Evolutionary conservation across 2,888 invertebrate genomes (phyloP).

Genomic region (Tetramorium bicarinatum): DNA sequence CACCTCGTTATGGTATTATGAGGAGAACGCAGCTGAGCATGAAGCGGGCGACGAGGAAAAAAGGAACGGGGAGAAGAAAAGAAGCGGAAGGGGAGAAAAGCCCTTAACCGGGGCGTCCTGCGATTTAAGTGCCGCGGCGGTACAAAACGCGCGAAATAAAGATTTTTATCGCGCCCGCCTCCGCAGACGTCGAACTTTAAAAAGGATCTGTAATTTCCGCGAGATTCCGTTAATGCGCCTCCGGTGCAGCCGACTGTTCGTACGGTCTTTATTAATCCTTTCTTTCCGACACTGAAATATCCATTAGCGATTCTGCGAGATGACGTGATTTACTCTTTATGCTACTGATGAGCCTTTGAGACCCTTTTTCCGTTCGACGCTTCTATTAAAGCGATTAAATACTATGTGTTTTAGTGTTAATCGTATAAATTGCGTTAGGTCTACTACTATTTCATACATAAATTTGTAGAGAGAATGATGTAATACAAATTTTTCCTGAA

Average conservation of each 20-base stretch:
- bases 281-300: slow-evolving; percentile 11
- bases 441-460: neutral
- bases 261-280: slow-evolving; percentile 27
- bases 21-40: slow-evolving; percentile 72
- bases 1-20: slow-evolving; percentile 75
- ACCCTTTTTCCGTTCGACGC: neutral
- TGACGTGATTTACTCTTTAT: slow-evolving; percentile 4
- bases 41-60: slow-evolving; percentile 36
- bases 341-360: slow-evolving; percentile 14
- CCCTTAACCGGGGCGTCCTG: slow-evolving; percentile 64
- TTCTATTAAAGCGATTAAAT: slow-evolving; percentile 15
- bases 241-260: neutral
- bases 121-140: slow-evolving; percentile 66
- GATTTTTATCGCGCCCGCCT: slow-evolving; percentile 69
- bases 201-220: slow-evolving; percentile 46
- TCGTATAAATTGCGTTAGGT: neutral
- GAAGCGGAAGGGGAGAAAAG: slow-evolving; percentile 25
- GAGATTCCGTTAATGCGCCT: slow-evolving; percentile 34
- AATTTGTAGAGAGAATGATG: neutral
- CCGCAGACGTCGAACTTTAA: slow-evolving; percentile 67
- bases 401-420: neutral
- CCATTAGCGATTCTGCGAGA: slow-evolving; percentile 32
- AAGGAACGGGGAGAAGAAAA: slow-evolving; percentile 15
- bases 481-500: neutral
- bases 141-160: slow-evolving; percentile 68